Evolutionary conservation across 30 jellyfish, hydroid and myxozoan genomes (phyloP), one percentile per base, ranked within the genome.

Genomic region (Hydractinia symbiolongicarpus): DNA sequence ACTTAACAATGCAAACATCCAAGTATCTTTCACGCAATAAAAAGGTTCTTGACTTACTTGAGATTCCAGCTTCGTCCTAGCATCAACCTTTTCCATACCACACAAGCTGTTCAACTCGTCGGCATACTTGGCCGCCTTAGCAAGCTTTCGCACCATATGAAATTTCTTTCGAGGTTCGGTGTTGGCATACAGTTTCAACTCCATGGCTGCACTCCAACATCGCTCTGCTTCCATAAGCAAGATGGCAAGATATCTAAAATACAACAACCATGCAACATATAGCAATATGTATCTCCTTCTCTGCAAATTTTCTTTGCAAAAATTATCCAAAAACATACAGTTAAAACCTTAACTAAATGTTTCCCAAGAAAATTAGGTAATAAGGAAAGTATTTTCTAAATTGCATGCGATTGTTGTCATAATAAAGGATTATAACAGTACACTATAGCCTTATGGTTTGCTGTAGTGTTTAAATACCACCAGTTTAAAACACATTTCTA

Each of bases 141-240:
- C 81, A 78, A 94, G 86, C 84, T 94, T 94, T 61, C 99, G 86
- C 4, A 89, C 83, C 99, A 94, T 94, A 86, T 94, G 99, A 77
- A 94, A 94, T 68, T 86, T 88, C 82, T 94, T 94, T 51, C 99
- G 90, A 5, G 99, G 99, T 66, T 94, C 99, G 5, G 99, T 94
- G 83, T 94, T 94, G 7, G 99, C 99, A 44, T 81, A 89, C 81
- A 94, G 76, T 81, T 94, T 94, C 51, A 94, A 73, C 77, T 94
- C 99, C 99, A 94, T 94, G 21, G 99, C 99, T 88, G 88, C 85
- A 77, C 99, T 94, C 99, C 99, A 94, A 15, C 95, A 86, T 50
- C 99, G 77, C 80, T 94, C 99, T 4, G 99, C 96, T 55, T 94
- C 89, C 96, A 88, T 84, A 69, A 94, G 82, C 50, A 95, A 91